These are phyloP conservation scores for Gymnodraco acuticeps DNA, from an alignment of 2,797 vertebrate genomes.

Conservation along the genomic window DNA sequence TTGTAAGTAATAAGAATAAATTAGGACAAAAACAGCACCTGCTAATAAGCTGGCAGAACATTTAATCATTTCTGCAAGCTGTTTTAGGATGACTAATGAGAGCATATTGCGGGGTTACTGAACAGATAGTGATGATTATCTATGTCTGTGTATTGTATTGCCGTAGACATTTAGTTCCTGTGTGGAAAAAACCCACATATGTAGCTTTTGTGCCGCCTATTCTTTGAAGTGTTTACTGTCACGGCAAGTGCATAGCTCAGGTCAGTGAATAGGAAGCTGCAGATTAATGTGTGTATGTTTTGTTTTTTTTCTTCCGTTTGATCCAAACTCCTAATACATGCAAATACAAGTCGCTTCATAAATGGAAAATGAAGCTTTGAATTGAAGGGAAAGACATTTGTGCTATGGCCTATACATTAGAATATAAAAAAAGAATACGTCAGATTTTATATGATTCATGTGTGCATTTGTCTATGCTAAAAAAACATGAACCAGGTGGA, in stretches of 20 bases:
- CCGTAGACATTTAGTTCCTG: not conserved
- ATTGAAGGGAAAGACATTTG: not conserved
- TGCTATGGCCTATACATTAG: not conserved
- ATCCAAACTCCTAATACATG: not conserved
- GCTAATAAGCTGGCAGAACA: slow-evolving; percentile 47
- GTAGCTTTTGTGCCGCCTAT: not conserved
- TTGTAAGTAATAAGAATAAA: slow-evolving; percentile 20
- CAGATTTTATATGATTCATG: not conserved
- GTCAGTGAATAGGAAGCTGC: too few species aligned
- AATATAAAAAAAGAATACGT: not conserved
- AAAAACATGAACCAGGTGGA: not conserved
- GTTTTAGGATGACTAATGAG: slow-evolving; percentile 48
- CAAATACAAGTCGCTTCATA: not conserved
- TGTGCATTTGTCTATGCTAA: not conserved
- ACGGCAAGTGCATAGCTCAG: too few species aligned
- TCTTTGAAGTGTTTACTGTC: not conserved
- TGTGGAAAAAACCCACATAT: not conserved
- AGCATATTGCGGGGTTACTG: slow-evolving; percentile 34
- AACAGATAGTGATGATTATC: slow-evolving; percentile 40
- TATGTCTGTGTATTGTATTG: slow-evolving; percentile 4
- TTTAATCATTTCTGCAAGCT: slow-evolving; percentile 40
- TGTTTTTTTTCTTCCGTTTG: slow-evolving; percentile 16
- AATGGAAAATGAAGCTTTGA: not conserved
- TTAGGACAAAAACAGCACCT: slow-evolving; percentile 19
- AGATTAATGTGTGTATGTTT: not conserved